Evolutionary conservation across 2,797 vertebrate genomes (phyloP).

Genomic region (Diglossa cyanea): DNA sequence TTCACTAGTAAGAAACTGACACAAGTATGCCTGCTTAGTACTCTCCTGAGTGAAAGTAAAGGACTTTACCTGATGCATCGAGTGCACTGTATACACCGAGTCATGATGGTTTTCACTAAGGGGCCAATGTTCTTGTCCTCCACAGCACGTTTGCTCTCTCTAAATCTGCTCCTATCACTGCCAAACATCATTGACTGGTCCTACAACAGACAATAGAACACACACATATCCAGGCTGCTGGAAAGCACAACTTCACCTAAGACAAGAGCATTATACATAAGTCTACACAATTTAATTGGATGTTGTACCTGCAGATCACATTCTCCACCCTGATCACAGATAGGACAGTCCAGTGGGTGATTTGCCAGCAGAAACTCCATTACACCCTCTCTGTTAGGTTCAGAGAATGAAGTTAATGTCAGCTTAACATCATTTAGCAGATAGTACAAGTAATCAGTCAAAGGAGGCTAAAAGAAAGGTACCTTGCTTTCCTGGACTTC

Average conservation of each 20-base stretch:
- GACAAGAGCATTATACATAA: not conserved
- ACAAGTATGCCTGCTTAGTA: not conserved
- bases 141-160: slow-evolving; percentile 92
- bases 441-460: not conserved
- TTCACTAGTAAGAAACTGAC: not conserved
- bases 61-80: slow-evolving; percentile 89
- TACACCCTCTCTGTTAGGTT: slow-evolving; percentile 88
- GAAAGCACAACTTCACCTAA: not conserved
- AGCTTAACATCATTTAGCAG: not conserved
- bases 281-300: not conserved
- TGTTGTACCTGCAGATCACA: slow-evolving; percentile 92
- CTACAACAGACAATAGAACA: slow-evolving; percentile 61
- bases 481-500: slow-evolving; percentile 97
- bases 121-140: slow-evolving; percentile 99
- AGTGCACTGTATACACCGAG: slow-evolving; percentile 97
- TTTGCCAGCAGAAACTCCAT: slow-evolving; percentile 98
- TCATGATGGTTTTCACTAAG: slow-evolving; percentile 98
- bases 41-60: not conserved
- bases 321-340: slow-evolving; percentile 98
- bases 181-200: slow-evolving; percentile 94
- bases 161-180: slow-evolving; percentile 93
- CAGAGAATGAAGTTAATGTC: not conserved
- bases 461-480: not conserved
- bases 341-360: slow-evolving; percentile 96
- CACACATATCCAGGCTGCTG: not conserved